Evolutionary conservation across 1,140 invertebrate genomes (phyloP).

Genomic region (Phymorhynchus buccinoides): DNA sequence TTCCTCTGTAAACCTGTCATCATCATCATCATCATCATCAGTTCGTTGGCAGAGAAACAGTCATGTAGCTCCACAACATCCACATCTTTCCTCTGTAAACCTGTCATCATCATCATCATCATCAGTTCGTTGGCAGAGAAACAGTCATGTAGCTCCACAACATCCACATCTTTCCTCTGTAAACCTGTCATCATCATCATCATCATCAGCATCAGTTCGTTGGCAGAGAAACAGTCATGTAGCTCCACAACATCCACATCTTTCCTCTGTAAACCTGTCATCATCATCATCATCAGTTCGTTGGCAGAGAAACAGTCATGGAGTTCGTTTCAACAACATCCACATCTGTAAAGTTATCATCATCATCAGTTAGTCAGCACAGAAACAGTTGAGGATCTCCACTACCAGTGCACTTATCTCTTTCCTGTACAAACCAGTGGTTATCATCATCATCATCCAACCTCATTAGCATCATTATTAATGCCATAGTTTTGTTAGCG

Average conservation of each 20-base stretch:
- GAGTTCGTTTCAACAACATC: too few relatives aligned
- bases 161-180: slow-evolving; percentile 88
- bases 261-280: slow-evolving; percentile 78
- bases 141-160: slow-evolving; percentile 99
- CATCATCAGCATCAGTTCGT: too few relatives aligned
- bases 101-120: slow-evolving; percentile 26
- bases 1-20: too few relatives aligned
- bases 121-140: slow-evolving; percentile 98
- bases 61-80: background rate
- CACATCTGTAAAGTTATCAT: too few relatives aligned
- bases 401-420: background rate
- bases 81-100: background rate
- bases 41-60: too few relatives aligned
- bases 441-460: too few relatives aligned
- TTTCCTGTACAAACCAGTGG: background rate
- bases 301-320: too few relatives aligned
- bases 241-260: slow-evolving; percentile 97
- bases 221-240: slow-evolving; percentile 98
- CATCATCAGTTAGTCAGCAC: too few relatives aligned
- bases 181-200: slow-evolving; percentile 76
- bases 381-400: background rate
- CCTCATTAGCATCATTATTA: too few relatives aligned
- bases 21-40: too few relatives aligned
- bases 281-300: too few relatives aligned
- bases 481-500: slow-evolving; percentile 96